Evolutionary conservation across 64 coral and sea anemone species (phyloP), one percentile per base, ranked within the genome.

Genomic region (Montipora sp.): DNA sequence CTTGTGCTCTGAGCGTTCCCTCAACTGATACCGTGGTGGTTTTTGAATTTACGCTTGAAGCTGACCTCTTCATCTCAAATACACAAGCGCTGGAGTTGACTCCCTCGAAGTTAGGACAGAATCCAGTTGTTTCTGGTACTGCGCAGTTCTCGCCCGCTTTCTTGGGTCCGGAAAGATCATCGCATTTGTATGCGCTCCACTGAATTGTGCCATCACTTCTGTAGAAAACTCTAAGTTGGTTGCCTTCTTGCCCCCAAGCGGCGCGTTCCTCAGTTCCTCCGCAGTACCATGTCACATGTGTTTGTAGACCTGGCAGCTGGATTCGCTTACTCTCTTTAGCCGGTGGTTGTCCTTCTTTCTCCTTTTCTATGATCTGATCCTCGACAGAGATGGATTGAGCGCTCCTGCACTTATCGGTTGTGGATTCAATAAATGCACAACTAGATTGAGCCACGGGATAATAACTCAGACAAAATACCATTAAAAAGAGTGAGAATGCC

Each of bases 21-120:
- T 12, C 43, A 19, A 90, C n/a, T 20, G 77, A 67, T 44, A 90
- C 61, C 0, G 88, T 90, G 4, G 76, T 90, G 1, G 88, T 90
- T 44, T 80, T 90, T 58, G 77, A 75, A 18, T 49, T n/a, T 50
- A 36, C 60, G 5, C 67, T 9, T 1, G 75, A 80, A 23, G 77
- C 44, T 50, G 88, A 90, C 11, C 20, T 90, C 77, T 80, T 80
- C 19, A 90, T 50, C 77, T 90, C 88, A 69, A 69, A 90, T 2
- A 90, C 88, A 50, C 88, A 90, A 23, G 76, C 88, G 18, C 59
- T 66, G 14, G 88, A 90, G 48, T 90, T 68, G 5, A 18, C 78
- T 5, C 67, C 76, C 19, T 59, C 53, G 57, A 80, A 79, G 13
- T 90, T 90, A 22, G 88, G 88, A 27, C 88, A 90, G 59, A 49